Percentiles rank a stretch among this genome's conserved stretches.
Evolutionary conservation across 1,140 invertebrate species (phyloP).

Genomic region (Drosophila erecta): DNA sequence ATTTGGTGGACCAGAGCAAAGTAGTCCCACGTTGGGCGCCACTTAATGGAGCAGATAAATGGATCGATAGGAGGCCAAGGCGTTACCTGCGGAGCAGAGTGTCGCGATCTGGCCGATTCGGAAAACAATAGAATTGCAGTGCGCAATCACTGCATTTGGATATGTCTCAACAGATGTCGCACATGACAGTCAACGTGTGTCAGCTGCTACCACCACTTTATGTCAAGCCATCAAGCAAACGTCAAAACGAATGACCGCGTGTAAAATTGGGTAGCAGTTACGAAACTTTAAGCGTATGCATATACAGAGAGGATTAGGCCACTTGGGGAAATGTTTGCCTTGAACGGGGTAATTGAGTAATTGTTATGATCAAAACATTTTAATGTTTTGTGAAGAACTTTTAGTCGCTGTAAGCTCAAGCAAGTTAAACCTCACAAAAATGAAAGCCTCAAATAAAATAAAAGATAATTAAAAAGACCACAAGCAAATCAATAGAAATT

Average conservation of each 20-base stretch:
- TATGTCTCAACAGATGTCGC: constrained; percentile 1
- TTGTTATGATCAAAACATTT: too few species aligned
- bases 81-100: constrained; percentile 3
- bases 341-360: too few species aligned
- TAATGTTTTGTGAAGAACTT: too few species aligned
- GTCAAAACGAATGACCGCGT: constrained; percentile 1
- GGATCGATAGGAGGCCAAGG: constrained; percentile 20
- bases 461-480: too few species aligned
- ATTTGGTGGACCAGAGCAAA: constrained; percentile 5
- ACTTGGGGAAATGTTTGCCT: too few species aligned
- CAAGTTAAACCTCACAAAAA: too few species aligned
- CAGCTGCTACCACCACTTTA: constrained; percentile 9
- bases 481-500: too few species aligned
- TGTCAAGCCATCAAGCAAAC: constrained; percentile 6
- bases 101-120: constrained; percentile 23
- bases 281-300: too few species aligned
- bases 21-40: neutral
- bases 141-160: constrained; percentile 4
- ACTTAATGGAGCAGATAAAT: constrained; percentile 25
- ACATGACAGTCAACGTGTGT: constrained; percentile 27
- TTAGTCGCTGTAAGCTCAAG: too few species aligned
- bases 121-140: constrained; percentile 30
- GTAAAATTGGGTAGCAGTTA: neutral
- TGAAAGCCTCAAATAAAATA: too few species aligned
- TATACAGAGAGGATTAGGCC: too few species aligned